These are phyloP conservation scores for Erythrolamprus reginae DNA, from an alignment of 2,113 vertebrate genomes.

Conservation along the genomic window DNA sequence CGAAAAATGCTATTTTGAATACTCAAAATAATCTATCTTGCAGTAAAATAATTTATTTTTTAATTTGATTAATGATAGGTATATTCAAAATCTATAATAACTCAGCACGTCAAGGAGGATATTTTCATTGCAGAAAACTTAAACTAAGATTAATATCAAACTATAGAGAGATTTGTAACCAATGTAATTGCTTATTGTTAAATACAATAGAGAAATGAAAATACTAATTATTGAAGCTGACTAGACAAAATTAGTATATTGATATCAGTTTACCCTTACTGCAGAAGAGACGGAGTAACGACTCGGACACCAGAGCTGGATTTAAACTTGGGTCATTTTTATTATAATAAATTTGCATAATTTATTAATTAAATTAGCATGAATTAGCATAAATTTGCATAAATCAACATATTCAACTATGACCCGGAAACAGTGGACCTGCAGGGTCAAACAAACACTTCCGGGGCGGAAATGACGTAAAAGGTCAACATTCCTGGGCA, in stretches of 20 bases:
- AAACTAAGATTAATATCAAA: neutral
- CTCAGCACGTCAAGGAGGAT: neutral
- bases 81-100: neutral
- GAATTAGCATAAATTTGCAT: too few species aligned
- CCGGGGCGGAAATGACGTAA: too few species aligned
- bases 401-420: too few species aligned
- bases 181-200: neutral
- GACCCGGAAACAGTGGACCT: too few species aligned
- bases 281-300: too few species aligned
- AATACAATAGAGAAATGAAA: neutral
- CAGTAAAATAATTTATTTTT: constrained; percentile 33
- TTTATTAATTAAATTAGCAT: too few species aligned
- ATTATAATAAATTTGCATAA: too few species aligned
- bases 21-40: constrained; percentile 27
- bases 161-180: neutral
- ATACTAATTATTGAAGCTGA: neutral
- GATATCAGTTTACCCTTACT: neutral
- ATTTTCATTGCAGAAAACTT: neutral
- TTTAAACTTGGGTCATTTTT: too few species aligned
- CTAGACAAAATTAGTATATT: neutral
- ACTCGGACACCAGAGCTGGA: too few species aligned
- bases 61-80: constrained; percentile 42
- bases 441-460: too few species aligned
- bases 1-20: constrained; percentile 37
- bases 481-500: too few species aligned